Percentiles rank a stretch among this genome's conserved stretches.
phyloP scores from a whole-genome alignment of 2,888 invertebrate genomes.

The Entomobrya proxima region DNA sequence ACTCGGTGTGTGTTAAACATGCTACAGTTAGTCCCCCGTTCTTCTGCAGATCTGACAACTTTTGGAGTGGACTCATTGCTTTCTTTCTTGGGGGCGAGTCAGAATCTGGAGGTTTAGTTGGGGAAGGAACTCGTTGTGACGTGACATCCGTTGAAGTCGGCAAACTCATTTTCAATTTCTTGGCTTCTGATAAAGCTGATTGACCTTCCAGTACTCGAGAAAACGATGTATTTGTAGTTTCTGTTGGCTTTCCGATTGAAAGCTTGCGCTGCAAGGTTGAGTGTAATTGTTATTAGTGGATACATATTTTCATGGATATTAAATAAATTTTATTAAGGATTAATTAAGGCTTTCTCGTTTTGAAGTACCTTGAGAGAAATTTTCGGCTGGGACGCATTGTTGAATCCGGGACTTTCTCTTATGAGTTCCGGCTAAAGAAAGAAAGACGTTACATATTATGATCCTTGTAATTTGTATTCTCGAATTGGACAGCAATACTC shows the following conservation, averaged over 20 bases:
- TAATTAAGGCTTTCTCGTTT: neutral
- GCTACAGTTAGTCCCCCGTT: conserved; percentile 53
- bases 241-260: neutral
- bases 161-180: conserved; percentile 59
- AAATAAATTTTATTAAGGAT: neutral
- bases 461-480: no score
- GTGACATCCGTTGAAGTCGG: conserved; percentile 59
- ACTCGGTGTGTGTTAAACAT: conserved; percentile 23
- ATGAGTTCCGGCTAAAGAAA: conserved; percentile 23
- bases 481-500: no score
- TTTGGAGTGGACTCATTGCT: conserved; percentile 51
- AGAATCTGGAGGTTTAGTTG: conserved; percentile 17
- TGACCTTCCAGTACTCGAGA: conserved; percentile 3
- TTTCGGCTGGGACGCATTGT: neutral
- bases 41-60: conserved; percentile 38
- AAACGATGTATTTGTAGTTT: conserved; percentile 20
- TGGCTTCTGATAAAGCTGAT: conserved; percentile 10
- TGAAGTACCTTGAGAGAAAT: conserved; percentile 30
- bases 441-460: neutral
- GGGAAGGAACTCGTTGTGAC: conserved; percentile 13
- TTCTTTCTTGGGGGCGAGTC: conserved; percentile 25
- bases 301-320: no score
- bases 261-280: conserved; percentile 42
- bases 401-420: conserved; percentile 54
- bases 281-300: neutral